Base-by-base conservation (phyloP, 1,140 invertebrate species). In the Plectrocnemia conspersa region DNA sequence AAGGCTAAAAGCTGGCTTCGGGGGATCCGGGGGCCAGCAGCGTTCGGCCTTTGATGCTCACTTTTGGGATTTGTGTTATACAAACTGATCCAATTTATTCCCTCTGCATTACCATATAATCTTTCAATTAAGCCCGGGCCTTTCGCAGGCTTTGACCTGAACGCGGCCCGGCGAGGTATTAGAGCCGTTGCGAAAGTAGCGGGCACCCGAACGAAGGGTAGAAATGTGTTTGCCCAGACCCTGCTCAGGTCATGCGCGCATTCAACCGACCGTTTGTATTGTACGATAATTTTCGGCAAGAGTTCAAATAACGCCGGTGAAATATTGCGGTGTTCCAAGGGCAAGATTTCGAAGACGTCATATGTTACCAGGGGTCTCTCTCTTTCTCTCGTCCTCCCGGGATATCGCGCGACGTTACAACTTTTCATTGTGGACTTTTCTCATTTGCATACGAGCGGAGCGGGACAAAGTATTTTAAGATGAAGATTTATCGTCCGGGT, bases 81-180 rank as follows among this genome's bases (percentile, higher is more conserved):
- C 49, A 52, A 52, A 52, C 49, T 41, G 49, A 52, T 52, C 36
- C 49, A 52, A 52, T 52, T 52, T 52, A 52, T 52, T 41, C 49
- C 49, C 49, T 24, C 49, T 21, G 38, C 22, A 41, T 52, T 52
- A 41, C 36, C 36, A 41, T 52, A 52, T 52, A 52, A 52, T 52
- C 49, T 52, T 52, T 52, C 36, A 52, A 52, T 52, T 52, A 52
- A 52, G 49, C 38, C 19, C n/a, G 47, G 47, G 32, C 47, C 45
- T 48, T 48, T 25, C 25, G 13, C 27, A 23, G 32, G 19, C 47
- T 50, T 50, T 21, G 33, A 36, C 47, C 47, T 21, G n/a, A 6
- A 23, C 19, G 16, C 44, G 21, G 19, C 44, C 3, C 15, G 27
- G 24, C 13, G 22, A 47, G 44, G 23, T 5, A 47, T 38, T 38